Percentiles rank a stretch among this genome's conserved stretches.
Evolutionary conservation across 2,113 vertebrate species (phyloP).

Genomic region (Lepus europaeus): DNA sequence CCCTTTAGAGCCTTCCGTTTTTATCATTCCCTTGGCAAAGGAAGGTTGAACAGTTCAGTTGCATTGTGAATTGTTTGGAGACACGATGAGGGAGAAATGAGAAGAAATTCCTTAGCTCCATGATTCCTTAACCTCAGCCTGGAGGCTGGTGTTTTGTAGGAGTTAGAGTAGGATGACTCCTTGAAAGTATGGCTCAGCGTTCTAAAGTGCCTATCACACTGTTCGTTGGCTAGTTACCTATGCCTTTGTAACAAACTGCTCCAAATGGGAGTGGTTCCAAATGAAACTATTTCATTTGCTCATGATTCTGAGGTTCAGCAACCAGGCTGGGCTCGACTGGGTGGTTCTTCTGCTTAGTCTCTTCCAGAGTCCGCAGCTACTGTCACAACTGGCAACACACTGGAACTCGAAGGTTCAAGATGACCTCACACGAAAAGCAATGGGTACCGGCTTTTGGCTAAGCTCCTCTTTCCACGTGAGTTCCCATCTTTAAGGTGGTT

Average conservation of each 20-base stretch:
- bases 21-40: conserved; percentile 44
- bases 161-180: not conserved
- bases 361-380: not conserved
- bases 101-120: conserved; percentile 52
- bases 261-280: not conserved
- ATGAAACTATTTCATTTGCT: not conserved
- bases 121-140: not conserved
- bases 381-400: not conserved
- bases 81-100: conserved; percentile 29
- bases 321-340: not conserved
- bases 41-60: not conserved
- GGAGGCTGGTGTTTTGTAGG: not conserved
- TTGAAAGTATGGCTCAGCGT: not conserved
- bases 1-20: conserved; percentile 28
- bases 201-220: not conserved
- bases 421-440: not conserved
- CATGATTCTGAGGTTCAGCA: not conserved
- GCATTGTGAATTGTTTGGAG: conserved; percentile 31
- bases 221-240: not conserved
- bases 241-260: not conserved
- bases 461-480: not conserved
- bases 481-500: not conserved
- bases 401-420: not conserved
- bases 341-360: not conserved
- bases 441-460: not conserved